Evolutionary conservation across 2,113 vertebrate species (phyloP), one percentile per base, ranked within the genome.

Genomic region (Pseudorasbora parva): DNA sequence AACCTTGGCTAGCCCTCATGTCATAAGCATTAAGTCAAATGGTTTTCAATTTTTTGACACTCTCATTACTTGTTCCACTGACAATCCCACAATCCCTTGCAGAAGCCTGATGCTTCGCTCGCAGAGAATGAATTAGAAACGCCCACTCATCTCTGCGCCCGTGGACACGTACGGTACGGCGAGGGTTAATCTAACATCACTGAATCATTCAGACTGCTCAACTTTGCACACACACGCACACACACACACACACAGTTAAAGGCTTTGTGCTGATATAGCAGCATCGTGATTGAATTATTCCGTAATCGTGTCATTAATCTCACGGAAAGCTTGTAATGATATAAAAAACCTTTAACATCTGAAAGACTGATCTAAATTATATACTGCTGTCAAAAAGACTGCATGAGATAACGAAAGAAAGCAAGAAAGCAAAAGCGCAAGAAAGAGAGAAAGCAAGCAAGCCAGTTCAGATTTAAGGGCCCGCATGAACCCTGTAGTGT

Each of bases 101-200:
- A 47, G 25, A 66, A 33, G 62, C 27, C 30, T 11, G 64, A 68
- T 68, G 64, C 64, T 19, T 68, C 33, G 17, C 64, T 68, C 64
- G 21, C 17, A 68, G 17, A 37, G 64, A 68, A 68, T 37, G 64
- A 21, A 19, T 21, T 37, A 68, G 33, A 19, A 68, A 68, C 33
- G 64, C 30, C 8, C 64, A 68, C 30, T 68, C 64, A 68, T 8
- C 17, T 68, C 45, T 27, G 23, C 23, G 12, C 23, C 43, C 49
- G 23, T 73, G 45, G 23, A 49, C 45, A 72, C 23, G 15, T 51
- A 73, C 45, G 25, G 45, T 49, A 49, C 7, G 8, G 12, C 1
- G 72, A 75, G 47, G 25, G 47, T 74, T 75, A 49, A 54, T 75
- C n/a, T 75, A 33, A 54, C 45, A 54, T 75, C 49, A 33, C 27